Percentiles rank a stretch among this genome's conserved stretches.
Evolutionary conservation across 2,113 vertebrate genomes (phyloP).

Genomic region (Miniopterus natalensis): DNA sequence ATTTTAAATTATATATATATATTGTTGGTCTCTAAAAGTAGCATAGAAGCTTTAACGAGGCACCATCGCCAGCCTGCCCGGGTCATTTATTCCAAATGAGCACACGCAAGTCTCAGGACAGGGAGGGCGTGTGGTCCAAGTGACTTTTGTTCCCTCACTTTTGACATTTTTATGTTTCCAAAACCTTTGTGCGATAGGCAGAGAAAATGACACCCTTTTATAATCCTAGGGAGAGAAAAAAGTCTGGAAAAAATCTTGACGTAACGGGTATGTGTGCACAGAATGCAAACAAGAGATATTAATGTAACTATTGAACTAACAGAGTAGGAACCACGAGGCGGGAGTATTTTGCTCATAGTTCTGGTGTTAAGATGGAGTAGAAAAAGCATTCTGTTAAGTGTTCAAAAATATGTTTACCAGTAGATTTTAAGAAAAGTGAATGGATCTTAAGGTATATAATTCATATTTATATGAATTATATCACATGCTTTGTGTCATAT

Average conservation of each 20-base stretch:
- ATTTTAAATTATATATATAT: constrained; percentile 16
- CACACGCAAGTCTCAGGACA: not conserved
- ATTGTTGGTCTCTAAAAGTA: not conserved
- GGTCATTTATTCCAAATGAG: not conserved
- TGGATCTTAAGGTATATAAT: not conserved
- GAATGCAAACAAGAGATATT: constrained; percentile 29
- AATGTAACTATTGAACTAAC: not conserved
- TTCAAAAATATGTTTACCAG: not conserved
- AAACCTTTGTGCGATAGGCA: not conserved
- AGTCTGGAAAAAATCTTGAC: not conserved
- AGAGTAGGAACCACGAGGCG: not conserved
- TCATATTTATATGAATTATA: not conserved
- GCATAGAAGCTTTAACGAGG: constrained; percentile 10
- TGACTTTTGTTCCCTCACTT: not conserved
- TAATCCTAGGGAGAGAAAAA: not conserved
- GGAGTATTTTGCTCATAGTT: not conserved
- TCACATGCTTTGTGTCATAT: not conserved
- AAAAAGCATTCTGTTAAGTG: not conserved
- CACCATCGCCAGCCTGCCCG: not conserved
- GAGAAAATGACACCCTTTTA: not conserved
- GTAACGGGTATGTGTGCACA: not conserved
- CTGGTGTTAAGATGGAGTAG: not conserved
- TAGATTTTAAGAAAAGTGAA: not conserved
- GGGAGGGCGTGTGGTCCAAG: not conserved
- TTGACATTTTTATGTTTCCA: constrained; percentile 67